Conservation (phyloP, 2,888 invertebrate genomes). For the Iselma pallidipennis region DNA sequence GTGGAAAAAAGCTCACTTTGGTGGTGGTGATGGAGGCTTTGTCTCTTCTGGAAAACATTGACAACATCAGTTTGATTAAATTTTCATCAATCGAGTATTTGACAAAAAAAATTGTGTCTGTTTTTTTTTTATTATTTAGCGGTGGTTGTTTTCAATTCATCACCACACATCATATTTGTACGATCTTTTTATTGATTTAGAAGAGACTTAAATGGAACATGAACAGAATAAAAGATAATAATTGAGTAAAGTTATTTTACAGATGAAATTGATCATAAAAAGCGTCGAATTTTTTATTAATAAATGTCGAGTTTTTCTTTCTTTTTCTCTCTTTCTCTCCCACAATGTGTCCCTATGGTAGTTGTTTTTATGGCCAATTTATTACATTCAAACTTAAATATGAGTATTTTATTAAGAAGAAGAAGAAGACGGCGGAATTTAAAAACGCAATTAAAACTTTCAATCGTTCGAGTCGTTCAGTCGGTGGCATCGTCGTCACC, state of each 20-base stretch:
- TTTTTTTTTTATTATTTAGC: too few species aligned
- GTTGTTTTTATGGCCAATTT: not conserved
- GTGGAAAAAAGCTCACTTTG: too few species aligned
- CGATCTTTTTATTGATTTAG: not conserved
- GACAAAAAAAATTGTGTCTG: too few species aligned
- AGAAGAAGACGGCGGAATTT: not conserved
- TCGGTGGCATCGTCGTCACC: not conserved
- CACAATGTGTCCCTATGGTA: not conserved
- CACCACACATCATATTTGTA: not conserved
- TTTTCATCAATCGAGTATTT: not conserved
- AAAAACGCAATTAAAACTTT: slow-evolving; percentile 7
- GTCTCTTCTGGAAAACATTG: not conserved
- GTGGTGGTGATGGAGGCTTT: not conserved
- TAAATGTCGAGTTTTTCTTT: too few species aligned
- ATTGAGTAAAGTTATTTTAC: too few species aligned
- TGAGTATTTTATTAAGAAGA: not conserved
- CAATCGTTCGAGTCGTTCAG: too few species aligned
- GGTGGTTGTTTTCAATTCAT: not conserved
- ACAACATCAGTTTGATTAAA: not conserved
- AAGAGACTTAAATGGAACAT: too few species aligned
- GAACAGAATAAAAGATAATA: too few species aligned
- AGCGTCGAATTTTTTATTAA: too few species aligned
- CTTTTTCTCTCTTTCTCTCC: too few species aligned
- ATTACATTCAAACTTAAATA: not conserved
- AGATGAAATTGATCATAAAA: too few species aligned